Conservation (phyloP, 2,888 invertebrate genomes). For the Hydroisotoma schaefferi region DNA sequence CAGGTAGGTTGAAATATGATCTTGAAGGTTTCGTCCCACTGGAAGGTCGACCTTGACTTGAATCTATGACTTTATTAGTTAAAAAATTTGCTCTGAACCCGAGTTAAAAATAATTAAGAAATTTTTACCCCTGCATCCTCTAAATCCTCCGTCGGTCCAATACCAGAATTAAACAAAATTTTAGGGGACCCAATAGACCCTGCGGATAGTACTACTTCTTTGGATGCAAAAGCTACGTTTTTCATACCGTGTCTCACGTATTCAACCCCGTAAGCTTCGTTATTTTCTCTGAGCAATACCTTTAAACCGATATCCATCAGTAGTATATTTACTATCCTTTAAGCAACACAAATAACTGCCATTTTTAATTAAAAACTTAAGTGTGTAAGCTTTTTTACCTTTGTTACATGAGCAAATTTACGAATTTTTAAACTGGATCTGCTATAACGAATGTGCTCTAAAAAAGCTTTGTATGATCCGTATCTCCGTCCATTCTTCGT, state of each 20-base stretch:
- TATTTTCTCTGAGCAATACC: constrained; percentile 32
- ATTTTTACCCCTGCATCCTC: constrained; percentile 23
- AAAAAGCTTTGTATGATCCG: constrained; percentile 36
- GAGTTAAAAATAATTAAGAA: background rate
- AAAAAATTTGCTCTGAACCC: background rate
- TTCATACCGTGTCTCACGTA: constrained; percentile 40
- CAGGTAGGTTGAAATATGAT: too few relatives aligned
- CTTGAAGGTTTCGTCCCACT: constrained; percentile 42
- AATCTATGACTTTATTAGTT: constrained; percentile 21
- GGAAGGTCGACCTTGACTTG: constrained; percentile 36
- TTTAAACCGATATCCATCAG: background rate
- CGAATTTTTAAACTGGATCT: constrained; percentile 31
- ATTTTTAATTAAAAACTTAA: constrained; percentile 1
- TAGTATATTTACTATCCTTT: background rate
- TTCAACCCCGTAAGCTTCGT: constrained; percentile 44
- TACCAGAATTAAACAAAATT: constrained; percentile 39
- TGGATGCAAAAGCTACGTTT: constrained; percentile 32
- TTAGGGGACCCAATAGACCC: constrained; percentile 38
- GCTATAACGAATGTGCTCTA: constrained; percentile 31
- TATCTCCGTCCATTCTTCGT: constrained; percentile 37
- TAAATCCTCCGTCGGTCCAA: constrained; percentile 37
- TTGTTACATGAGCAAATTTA: constrained; percentile 41
- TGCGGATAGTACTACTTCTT: constrained; percentile 42
- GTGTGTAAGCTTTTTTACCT: constrained; percentile 17
- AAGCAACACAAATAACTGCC: background rate